Percentiles rank a stretch among this genome's conserved stretches.
Evolutionary conservation across 2,888 invertebrate genomes (phyloP).

Genomic region (Cyclophora albipunctata): DNA sequence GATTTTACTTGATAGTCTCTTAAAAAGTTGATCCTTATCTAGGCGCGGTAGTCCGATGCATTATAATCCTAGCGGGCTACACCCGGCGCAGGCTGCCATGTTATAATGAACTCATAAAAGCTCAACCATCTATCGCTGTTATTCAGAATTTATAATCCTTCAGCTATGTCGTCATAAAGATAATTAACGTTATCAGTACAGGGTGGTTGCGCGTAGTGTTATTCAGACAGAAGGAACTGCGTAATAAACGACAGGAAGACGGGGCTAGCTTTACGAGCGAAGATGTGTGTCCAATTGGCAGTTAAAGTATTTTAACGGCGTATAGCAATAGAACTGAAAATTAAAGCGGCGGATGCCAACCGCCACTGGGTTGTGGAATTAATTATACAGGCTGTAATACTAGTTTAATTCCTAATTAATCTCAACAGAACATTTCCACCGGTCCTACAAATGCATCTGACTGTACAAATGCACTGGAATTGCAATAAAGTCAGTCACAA

Average conservation of each 20-base stretch:
- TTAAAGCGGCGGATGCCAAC: conserved; percentile 45
- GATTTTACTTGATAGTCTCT: conserved; percentile 24
- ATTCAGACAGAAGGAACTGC: conserved; percentile 41
- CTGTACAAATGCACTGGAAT: conserved; percentile 40
- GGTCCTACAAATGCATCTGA: conserved; percentile 9
- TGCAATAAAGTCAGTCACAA: conserved; percentile 33
- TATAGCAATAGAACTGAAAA: conserved; percentile 54
- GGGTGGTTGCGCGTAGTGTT: conserved; percentile 15
- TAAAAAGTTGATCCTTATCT: conserved; percentile 6
- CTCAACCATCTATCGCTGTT: too few relatives aligned
- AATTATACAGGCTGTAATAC: conserved; percentile 55
- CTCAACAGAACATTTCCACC: conserved; percentile 52
- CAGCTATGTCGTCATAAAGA: conserved; percentile 17
- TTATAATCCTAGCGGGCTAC: background rate
- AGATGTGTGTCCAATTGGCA: conserved; percentile 54
- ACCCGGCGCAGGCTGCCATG: too few relatives aligned
- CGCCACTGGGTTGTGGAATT: conserved; percentile 40
- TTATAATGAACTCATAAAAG: too few relatives aligned
- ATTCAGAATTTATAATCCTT: too few relatives aligned
- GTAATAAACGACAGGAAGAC: conserved; percentile 55
- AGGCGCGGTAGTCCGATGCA: background rate
- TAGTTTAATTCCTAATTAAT: conserved; percentile 59
- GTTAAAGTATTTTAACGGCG: conserved; percentile 56
- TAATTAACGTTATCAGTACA: conserved; percentile 24
- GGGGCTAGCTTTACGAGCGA: conserved; percentile 49